A percentile compares a stretch with the other conserved stretches of the same genome.
Evolutionary conservation across 2,888 invertebrate species (phyloP).

Genomic region (Lomographa bimaculata): DNA sequence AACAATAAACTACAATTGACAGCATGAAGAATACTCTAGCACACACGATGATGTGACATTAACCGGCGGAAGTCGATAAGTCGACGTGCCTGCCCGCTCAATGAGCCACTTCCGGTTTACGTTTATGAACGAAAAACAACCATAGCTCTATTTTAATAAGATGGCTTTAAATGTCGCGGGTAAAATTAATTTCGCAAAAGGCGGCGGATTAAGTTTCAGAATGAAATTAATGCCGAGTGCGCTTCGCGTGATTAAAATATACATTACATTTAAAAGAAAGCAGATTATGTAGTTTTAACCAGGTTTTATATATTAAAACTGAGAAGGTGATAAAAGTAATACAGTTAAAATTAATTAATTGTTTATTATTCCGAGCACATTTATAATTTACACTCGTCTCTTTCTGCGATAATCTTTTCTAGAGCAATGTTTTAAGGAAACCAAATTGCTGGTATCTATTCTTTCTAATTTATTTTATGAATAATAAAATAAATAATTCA

Average conservation of each 20-base stretch:
- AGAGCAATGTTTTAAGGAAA: too few relatives aligned
- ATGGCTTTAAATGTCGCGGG: constrained; percentile 5
- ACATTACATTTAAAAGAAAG: background rate
- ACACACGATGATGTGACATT: constrained; percentile 48
- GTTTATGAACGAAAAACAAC: constrained; percentile 25
- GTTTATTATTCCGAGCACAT: too few relatives aligned
- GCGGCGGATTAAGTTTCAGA: constrained; percentile 11
- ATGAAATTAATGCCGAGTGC: constrained; percentile 13
- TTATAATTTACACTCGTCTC: too few relatives aligned
- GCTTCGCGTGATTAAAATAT: constrained; percentile 8
- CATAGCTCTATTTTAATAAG: constrained; percentile 23
- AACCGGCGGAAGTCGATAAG: constrained; percentile 66
- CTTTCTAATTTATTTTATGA: too few relatives aligned
- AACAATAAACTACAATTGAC: constrained; percentile 36
- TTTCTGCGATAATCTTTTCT: too few relatives aligned
- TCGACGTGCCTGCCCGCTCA: constrained; percentile 61
- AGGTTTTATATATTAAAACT: background rate
- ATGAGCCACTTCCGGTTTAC: constrained; percentile 60
- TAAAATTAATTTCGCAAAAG: constrained; percentile 7
- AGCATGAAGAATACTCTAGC: constrained; percentile 29
- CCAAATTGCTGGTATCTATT: too few relatives aligned
- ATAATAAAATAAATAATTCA: too few relatives aligned
- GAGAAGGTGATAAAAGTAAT: too few relatives aligned
- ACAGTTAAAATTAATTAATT: too few relatives aligned
- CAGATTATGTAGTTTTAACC: background rate